These are phyloP conservation scores for Eupithecia vulgata DNA, from an alignment of 2,888 invertebrate genomes.

Conservation along the genomic window DNA sequence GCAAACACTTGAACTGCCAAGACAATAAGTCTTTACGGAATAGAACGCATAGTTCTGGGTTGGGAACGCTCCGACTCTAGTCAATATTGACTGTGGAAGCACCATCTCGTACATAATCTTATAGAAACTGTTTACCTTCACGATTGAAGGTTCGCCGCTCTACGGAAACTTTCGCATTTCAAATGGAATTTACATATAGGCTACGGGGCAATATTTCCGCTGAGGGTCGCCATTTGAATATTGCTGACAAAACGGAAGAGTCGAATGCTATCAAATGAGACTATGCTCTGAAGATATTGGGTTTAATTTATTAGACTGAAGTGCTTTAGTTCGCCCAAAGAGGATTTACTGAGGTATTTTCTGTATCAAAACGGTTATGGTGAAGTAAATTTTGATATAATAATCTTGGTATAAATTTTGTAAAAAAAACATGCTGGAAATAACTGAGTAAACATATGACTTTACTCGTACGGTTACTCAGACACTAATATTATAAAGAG, in stretches of 20 bases:
- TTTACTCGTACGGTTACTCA: neutral
- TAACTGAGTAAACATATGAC: neutral
- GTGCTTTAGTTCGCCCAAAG: neutral
- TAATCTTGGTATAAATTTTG: too few relatives aligned
- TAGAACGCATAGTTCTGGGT: constrained; percentile 51
- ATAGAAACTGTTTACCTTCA: constrained; percentile 79
- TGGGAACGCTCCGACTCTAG: constrained; percentile 46
- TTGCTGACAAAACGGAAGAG: constrained; percentile 70
- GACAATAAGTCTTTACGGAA: constrained; percentile 57
- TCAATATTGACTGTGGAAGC: constrained; percentile 75
- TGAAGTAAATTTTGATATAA: neutral
- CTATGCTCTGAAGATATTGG: constrained; percentile 41
- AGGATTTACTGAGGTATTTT: neutral
- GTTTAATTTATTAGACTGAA: constrained; percentile 15
- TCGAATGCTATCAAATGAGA: constrained; percentile 54
- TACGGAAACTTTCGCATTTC: constrained; percentile 75
- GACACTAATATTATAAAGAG: too few relatives aligned
- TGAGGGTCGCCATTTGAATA: constrained; percentile 71
- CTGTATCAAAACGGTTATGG: neutral
- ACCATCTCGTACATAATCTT: constrained; percentile 79
- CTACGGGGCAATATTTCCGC: constrained; percentile 77
- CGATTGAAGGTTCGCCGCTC: constrained; percentile 75
- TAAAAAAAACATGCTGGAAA: neutral
- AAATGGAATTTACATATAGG: constrained; percentile 79
- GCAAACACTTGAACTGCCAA: constrained; percentile 61